These are phyloP conservation scores for Larimichthys crocea DNA, from an alignment of 2,113 vertebrate species.

Conservation along the genomic window DNA sequence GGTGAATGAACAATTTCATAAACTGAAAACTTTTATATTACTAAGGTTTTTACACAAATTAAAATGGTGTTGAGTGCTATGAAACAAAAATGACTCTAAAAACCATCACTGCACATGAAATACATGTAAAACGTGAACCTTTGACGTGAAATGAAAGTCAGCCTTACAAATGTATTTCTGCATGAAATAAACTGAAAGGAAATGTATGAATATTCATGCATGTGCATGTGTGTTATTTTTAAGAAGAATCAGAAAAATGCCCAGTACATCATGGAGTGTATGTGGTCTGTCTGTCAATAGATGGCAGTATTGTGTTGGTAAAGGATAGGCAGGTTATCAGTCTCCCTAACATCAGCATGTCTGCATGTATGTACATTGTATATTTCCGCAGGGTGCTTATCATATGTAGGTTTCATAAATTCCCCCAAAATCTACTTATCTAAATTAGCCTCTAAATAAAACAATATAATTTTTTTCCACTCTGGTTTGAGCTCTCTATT, in stretches of 20 bases:
- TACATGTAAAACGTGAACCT: too few species aligned
- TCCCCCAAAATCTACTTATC: background rate
- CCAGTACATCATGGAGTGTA: background rate
- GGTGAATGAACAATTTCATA: background rate
- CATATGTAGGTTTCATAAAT: background rate
- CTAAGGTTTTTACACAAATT: background rate
- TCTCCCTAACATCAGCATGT: background rate
- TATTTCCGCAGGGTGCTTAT: background rate
- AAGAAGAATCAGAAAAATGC: background rate
- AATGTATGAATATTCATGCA: background rate
- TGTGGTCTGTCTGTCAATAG: constrained; percentile 66
- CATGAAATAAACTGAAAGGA: background rate
- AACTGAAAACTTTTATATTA: background rate
- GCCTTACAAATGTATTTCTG: background rate
- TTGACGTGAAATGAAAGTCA: background rate
- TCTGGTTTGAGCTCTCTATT: background rate
- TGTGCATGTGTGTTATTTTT: background rate
- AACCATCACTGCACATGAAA: background rate
- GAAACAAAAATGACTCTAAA: background rate
- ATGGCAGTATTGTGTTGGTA: constrained; percentile 80
- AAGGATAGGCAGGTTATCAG: background rate
- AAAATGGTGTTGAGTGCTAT: background rate
- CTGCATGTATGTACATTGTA: background rate
- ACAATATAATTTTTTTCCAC: background rate
- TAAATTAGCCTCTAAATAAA: background rate